A percentile compares a stretch with the other conserved stretches of the same genome.
Conservation (phyloP, 2,888 invertebrate genomes). For the Nomada ruficornis region DNA sequence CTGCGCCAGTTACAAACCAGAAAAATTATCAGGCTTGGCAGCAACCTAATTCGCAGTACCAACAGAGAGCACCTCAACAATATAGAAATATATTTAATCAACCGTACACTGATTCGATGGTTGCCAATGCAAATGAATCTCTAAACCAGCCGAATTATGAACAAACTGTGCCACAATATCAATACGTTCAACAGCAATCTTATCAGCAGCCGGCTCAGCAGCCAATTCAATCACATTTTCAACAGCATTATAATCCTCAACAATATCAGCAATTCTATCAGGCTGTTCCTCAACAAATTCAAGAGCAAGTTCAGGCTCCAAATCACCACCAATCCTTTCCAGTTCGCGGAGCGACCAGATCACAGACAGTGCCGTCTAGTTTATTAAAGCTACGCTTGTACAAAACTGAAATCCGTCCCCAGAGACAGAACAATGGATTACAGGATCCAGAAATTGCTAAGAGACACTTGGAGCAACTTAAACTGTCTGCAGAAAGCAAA, state of each 20-base stretch:
- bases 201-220: slow-evolving; percentile 37
- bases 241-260: not conserved
- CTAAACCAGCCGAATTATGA: not conserved
- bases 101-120: not conserved
- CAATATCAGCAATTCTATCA: slow-evolving; percentile 39
- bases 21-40: slow-evolving; percentile 38
- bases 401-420: slow-evolving; percentile 69
- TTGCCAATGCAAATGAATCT: not conserved
- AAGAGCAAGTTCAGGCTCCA: not conserved
- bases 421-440: slow-evolving; percentile 78
- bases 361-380: slow-evolving; percentile 69
- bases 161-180: slow-evolving; percentile 17
- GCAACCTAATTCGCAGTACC: slow-evolving; percentile 32
- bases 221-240: not conserved
- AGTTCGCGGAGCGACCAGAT: not conserved
- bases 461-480: slow-evolving; percentile 67
- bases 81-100: not conserved
- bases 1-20: not conserved
- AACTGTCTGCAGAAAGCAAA: slow-evolving; percentile 49
- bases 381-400: slow-evolving; percentile 74
- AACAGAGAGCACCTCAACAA: not conserved
- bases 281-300: not conserved
- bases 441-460: slow-evolving; percentile 74
- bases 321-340: not conserved
- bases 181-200: not conserved